phyloP scores from a whole-genome alignment of 2,888 invertebrate genomes.

The Pedicia rivosa region DNA sequence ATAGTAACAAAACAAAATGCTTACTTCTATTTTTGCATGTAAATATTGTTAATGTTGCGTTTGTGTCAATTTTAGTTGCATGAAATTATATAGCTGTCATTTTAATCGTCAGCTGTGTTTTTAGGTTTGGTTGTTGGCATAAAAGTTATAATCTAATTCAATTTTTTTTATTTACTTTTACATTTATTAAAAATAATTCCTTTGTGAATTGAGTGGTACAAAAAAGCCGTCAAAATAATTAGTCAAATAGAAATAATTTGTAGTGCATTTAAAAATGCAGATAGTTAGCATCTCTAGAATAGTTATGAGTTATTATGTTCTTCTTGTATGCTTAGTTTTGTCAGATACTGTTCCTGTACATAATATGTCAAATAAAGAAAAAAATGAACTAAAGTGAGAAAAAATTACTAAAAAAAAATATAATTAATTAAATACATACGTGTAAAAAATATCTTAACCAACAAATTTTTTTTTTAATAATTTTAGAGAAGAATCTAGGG shows the following conservation, averaged over 20 bases:
- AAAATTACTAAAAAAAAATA: not conserved
- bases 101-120: too few species aligned
- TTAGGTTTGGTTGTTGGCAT: too few species aligned
- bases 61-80: too few species aligned
- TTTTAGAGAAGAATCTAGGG: slow-evolving; percentile 71
- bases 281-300: slow-evolving; percentile 3
- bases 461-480: slow-evolving; percentile 1
- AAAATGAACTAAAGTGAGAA: slow-evolving; percentile 44
- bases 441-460: not conserved
- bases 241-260: not conserved
- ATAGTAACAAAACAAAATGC: too few species aligned
- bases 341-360: slow-evolving; percentile 23
- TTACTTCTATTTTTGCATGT: too few species aligned
- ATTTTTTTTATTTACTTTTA: too few species aligned
- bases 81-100: too few species aligned
- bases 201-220: too few species aligned
- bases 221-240: slow-evolving; percentile 5
- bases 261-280: slow-evolving; percentile 4
- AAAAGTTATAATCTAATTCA: too few species aligned
- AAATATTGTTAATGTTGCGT: too few species aligned
- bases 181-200: too few species aligned
- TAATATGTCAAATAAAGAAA: slow-evolving; percentile 46
- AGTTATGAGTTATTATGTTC: not conserved
- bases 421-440: not conserved
- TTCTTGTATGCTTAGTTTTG: slow-evolving; percentile 5